phyloP scores from a whole-genome alignment of 2,888 invertebrate species.

The Shargacucullia verbasci region DNA sequence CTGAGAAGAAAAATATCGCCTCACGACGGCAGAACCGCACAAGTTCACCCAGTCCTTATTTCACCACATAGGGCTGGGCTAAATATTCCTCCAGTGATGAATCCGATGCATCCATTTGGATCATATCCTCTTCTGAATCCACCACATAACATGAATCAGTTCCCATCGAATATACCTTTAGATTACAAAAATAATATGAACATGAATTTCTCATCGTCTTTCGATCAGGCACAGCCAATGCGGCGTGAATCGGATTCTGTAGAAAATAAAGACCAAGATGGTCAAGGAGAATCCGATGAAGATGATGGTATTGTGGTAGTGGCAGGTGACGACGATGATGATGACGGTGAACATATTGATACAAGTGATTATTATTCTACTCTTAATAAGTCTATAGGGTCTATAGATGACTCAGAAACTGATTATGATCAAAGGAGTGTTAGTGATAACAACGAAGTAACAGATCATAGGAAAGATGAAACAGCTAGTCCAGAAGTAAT shows the following conservation, averaged over 20 bases:
- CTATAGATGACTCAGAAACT: constrained; percentile 81
- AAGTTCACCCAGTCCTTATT: constrained; percentile 94
- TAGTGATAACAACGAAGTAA: constrained; percentile 79
- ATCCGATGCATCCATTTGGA: constrained; percentile 93
- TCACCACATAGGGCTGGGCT: constrained; percentile 92
- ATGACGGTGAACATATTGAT: constrained; percentile 89
- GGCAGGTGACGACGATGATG: constrained; percentile 93
- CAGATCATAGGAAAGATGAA: constrained; percentile 85
- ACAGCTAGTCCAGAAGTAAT: constrained; percentile 89
- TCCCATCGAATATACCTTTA: constrained; percentile 80
- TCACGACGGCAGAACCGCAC: constrained; percentile 96
- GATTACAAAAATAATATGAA: constrained; percentile 86
- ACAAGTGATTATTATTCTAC: constrained; percentile 83
- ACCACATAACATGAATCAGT: constrained; percentile 91
- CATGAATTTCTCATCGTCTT: constrained; percentile 73
- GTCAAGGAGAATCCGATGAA: constrained; percentile 91
- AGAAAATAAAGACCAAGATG: constrained; percentile 89
- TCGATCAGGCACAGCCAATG: constrained; percentile 77
- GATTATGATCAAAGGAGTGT: constrained; percentile 83
- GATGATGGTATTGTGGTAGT: constrained; percentile 94
- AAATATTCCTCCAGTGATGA: constrained; percentile 91
- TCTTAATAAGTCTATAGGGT: constrained; percentile 79
- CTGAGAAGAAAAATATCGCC: constrained; percentile 97
- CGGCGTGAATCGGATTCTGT: constrained; percentile 78
- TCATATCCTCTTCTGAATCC: constrained; percentile 94